Percentiles rank a stretch among this genome's conserved stretches.
These are phyloP conservation scores for Megalops atlanticus DNA, from an alignment of 2,113 vertebrate genomes.

Conservation along the genomic window DNA sequence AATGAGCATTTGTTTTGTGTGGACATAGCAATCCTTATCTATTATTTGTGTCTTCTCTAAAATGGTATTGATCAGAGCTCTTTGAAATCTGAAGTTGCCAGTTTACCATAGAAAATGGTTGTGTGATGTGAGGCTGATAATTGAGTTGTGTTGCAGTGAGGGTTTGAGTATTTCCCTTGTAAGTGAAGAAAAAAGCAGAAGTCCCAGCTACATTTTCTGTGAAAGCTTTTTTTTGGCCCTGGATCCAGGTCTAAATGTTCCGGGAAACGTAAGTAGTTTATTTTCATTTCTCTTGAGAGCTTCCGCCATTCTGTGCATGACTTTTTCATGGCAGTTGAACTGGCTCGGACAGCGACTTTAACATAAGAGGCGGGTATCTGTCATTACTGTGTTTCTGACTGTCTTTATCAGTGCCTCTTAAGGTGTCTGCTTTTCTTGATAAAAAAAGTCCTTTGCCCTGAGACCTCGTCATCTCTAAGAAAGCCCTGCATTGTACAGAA, in stretches of 20 bases:
- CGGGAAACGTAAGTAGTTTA: neutral
- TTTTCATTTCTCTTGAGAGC: neutral
- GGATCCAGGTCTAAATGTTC: neutral
- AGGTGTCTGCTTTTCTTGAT: neutral
- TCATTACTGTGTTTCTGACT: neutral
- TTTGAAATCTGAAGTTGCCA: slow-evolving; percentile 30
- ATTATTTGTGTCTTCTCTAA: slow-evolving; percentile 35
- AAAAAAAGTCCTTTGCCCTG: no score
- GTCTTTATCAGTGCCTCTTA: neutral
- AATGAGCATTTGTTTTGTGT: slow-evolving; percentile 53
- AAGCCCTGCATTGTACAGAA: no score
- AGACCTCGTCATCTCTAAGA: no score
- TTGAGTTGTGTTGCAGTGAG: slow-evolving; percentile 8
- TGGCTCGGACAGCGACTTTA: no score
- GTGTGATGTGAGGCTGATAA: slow-evolving; percentile 17
- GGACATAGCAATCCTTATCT: slow-evolving; percentile 29
- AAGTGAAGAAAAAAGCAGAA: neutral
- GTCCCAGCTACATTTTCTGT: neutral
- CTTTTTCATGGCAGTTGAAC: no score
- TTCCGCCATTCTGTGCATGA: neutral
- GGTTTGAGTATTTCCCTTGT: neutral
- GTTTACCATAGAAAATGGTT: slow-evolving; percentile 41
- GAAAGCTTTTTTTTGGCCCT: slow-evolving; percentile 14
- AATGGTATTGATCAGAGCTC: slow-evolving; percentile 50
- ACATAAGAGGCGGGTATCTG: neutral